phyloP scores from a whole-genome alignment of 1,140 invertebrate genomes.

The Melanaphis sacchari region DNA sequence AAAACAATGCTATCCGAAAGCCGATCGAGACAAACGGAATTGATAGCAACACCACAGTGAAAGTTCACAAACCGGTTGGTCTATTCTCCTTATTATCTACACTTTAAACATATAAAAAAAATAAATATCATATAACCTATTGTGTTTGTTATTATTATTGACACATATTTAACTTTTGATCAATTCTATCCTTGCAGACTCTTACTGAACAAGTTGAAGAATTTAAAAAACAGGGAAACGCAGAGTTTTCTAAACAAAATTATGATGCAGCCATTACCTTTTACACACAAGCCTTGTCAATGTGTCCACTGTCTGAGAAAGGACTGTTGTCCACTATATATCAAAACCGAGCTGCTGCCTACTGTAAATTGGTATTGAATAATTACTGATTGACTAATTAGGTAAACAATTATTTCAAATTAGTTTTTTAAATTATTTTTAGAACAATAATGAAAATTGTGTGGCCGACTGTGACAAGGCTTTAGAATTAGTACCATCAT shows the following conservation, averaged over 20 bases:
- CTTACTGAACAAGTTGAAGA: constrained; percentile 30
- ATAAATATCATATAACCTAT: not conserved
- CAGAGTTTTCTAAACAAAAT: constrained; percentile 82
- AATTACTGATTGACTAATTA: not conserved
- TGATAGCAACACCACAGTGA: not conserved
- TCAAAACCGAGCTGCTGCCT: constrained; percentile 94
- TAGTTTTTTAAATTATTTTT: constrained; percentile 58
- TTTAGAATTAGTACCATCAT: constrained; percentile 83
- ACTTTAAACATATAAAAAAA: not conserved
- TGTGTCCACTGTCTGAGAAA: constrained; percentile 77
- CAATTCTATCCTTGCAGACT: not conserved
- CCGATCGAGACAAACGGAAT: not conserved
- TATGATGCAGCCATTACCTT: constrained; percentile 86
- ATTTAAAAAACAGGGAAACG: constrained; percentile 88
- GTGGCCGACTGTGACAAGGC: constrained; percentile 87
- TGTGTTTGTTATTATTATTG: not conserved
- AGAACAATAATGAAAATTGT: constrained; percentile 84
- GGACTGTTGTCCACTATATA: constrained; percentile 88
- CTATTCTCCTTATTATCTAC: not conserved
- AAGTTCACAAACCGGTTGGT: not conserved
- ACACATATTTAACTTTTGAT: not conserved
- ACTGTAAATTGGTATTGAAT: constrained; percentile 81
- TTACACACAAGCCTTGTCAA: constrained; percentile 88
- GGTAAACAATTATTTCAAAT: not conserved
- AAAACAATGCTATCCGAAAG: not conserved